Percentiles rank a stretch among this genome's conserved stretches.
Conservation (phyloP, 1,140 invertebrate species). For the Pogonomyrmex californicus region DNA sequence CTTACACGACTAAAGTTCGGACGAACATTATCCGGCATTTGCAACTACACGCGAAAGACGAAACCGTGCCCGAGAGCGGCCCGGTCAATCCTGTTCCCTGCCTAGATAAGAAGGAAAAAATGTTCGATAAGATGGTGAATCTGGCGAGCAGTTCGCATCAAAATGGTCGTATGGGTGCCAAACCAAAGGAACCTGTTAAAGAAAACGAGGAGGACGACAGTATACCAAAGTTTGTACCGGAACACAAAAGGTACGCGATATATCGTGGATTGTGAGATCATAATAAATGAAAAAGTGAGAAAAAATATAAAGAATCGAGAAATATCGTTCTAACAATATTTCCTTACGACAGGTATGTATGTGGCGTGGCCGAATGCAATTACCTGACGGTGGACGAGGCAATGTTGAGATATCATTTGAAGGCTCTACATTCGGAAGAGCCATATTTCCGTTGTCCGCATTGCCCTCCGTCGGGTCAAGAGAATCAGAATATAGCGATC, state of each 20-base stretch:
- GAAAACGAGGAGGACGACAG: constrained; percentile 71
- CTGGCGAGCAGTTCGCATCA: constrained; percentile 91
- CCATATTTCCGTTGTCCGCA: constrained; percentile 90
- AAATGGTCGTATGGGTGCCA: constrained; percentile 85
- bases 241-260: constrained; percentile 86
- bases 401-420: constrained; percentile 91
- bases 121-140: constrained; percentile 95
- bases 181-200: constrained; percentile 74
- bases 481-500: constrained; percentile 85
- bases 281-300: neutral
- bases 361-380: constrained; percentile 90
- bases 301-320: neutral
- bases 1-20: constrained; percentile 91
- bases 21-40: constrained; percentile 92
- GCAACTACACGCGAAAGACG: constrained; percentile 89
- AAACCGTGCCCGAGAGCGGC: constrained; percentile 88
- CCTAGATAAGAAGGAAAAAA: constrained; percentile 91
- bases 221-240: constrained; percentile 89
- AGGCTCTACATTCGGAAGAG: constrained; percentile 90
- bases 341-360: constrained; percentile 87
- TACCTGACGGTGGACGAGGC: constrained; percentile 91
- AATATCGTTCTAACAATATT: neutral
- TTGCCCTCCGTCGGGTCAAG: constrained; percentile 87
- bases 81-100: constrained; percentile 94
- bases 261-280: neutral